These are phyloP conservation scores for Phrixothrix hirtus DNA, from an alignment of 2,888 invertebrate species.

Conservation along the genomic window DNA sequence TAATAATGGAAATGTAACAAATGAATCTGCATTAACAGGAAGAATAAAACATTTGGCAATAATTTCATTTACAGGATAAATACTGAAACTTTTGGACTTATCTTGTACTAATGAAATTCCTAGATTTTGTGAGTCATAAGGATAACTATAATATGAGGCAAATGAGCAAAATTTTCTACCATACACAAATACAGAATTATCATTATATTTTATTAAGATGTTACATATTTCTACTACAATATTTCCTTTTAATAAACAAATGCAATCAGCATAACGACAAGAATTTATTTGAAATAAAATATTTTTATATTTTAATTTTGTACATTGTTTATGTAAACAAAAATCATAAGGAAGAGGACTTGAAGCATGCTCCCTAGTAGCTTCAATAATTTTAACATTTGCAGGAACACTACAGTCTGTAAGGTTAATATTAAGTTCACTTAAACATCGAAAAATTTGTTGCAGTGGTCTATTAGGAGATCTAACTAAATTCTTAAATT, in stretches of 20 bases:
- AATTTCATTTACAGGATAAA: no score
- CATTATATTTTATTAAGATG: neutral
- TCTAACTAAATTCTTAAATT: constrained; percentile 10
- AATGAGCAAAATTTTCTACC: neutral
- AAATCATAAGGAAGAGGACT: no score
- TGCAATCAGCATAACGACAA: neutral
- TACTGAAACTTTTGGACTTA: no score
- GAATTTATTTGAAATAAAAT: neutral
- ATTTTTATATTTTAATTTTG: neutral
- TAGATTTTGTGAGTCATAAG: neutral
- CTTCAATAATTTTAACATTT: no score
- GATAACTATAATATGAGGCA: neutral
- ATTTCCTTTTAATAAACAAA: neutral
- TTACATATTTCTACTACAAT: neutral
- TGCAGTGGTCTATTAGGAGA: constrained; percentile 7
- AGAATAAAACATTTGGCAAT: neutral
- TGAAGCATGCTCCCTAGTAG: no score
- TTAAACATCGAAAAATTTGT: constrained; percentile 7
- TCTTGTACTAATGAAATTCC: neutral
- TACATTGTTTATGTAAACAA: neutral
- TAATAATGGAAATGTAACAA: neutral
- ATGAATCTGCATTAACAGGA: neutral
- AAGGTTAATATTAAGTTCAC: neutral
- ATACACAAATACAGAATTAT: neutral
- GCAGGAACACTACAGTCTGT: no score